Conservation (phyloP, 1,140 invertebrate species). For the Tribolium madens region DNA sequence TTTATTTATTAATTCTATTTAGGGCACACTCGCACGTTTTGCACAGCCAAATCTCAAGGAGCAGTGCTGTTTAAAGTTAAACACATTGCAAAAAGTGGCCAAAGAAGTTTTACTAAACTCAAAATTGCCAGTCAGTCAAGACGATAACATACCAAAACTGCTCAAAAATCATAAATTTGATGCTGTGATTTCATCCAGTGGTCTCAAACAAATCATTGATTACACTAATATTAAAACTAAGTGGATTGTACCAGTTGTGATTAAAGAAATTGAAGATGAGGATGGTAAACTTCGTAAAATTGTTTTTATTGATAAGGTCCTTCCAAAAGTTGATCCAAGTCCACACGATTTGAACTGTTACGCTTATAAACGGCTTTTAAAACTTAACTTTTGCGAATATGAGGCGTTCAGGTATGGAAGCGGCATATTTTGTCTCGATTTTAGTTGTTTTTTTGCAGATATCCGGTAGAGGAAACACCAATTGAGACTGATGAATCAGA, state of each 20-base stretch:
- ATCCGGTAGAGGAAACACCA: neutral
- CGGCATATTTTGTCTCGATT: conserved; percentile 3
- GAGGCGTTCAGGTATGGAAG: conserved; percentile 55
- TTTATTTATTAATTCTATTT: conserved; percentile 41
- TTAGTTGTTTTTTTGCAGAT: conserved; percentile 19
- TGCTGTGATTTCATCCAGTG: conserved; percentile 67
- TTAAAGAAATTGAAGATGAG: conserved; percentile 61
- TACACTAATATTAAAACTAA: conserved; percentile 61
- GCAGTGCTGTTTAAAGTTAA: conserved; percentile 35
- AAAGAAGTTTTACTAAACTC: conserved; percentile 39
- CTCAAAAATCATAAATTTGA: conserved; percentile 62
- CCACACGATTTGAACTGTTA: conserved; percentile 63
- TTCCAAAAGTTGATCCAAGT: conserved; percentile 62
- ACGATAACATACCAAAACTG: conserved; percentile 64
- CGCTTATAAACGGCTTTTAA: conserved; percentile 65
- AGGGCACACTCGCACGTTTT: conserved; percentile 56
- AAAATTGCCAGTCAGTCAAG: conserved; percentile 63
- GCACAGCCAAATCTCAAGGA: conserved; percentile 50
- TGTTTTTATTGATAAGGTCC: conserved; percentile 66
- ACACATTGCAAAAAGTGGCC: conserved; percentile 40
- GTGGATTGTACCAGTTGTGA: conserved; percentile 66
- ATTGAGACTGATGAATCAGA: conserved; percentile 4
- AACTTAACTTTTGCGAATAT: conserved; percentile 57
- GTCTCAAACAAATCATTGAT: conserved; percentile 65
- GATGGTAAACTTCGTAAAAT: conserved; percentile 59